Base-by-base conservation (phyloP, 2,888 invertebrate genomes). In the Chrysina gloriosa region DNA sequence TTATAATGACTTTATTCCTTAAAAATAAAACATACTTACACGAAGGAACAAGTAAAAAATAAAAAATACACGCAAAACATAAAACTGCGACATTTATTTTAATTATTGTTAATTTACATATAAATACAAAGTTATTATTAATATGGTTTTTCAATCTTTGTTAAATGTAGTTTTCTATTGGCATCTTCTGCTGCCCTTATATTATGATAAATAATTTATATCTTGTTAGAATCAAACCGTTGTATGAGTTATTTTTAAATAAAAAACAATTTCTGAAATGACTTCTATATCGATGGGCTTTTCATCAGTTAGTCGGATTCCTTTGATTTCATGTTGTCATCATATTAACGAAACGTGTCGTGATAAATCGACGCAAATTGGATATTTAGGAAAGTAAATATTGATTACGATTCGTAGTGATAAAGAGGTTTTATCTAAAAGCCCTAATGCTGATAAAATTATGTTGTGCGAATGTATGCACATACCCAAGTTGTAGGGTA, bases 241-340 rank as follows among this genome's bases (percentile, higher is more conserved):
- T 82, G 81, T 82, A 81, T 82, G 81, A 81, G 82, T 82, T 82
- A 82, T 82, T 82, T 83, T 82, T 82, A 79, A 82, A 82, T 81
- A 81, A 82, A 82, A 82, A 80, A 74, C 31, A 65, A 67, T 47
- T 63, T 56, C 56, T 63, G 42, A 65, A 54, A 67, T 58, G 25
- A 25, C 29, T 54, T 65, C 54, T 67, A 19, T 67, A 45, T 14
- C n/a, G n/a, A n/a, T n/a, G n/a, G n/a, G n/a, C n/a, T n/a, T n/a
- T n/a, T n/a, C n/a, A n/a, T n/a, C n/a, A n/a, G n/a, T n/a, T n/a
- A n/a, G n/a, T n/a, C n/a, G n/a, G n/a, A n/a, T n/a, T n/a, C n/a
- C n/a, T n/a, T n/a, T n/a, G n/a, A n/a, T n/a, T n/a, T n/a, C n/a
- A n/a, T n/a, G n/a, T n/a, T n/a, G n/a, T n/a, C n/a, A n/a, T n/a